Evolutionary conservation across 2,888 invertebrate genomes (phyloP), one percentile per base, ranked within the genome.

Genomic region (Drosophila peninsularis): DNA sequence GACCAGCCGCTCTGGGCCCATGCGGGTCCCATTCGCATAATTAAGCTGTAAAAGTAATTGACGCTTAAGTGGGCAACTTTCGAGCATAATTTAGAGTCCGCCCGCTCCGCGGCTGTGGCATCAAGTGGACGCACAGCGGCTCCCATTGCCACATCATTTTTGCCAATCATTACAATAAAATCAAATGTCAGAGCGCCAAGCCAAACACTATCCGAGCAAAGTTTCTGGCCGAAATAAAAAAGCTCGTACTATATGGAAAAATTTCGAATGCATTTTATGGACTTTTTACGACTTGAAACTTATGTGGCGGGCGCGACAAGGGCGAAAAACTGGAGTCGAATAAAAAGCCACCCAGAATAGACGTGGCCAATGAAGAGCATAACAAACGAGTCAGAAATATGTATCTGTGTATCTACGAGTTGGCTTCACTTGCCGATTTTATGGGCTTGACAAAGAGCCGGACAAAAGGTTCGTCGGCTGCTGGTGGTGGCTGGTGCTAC

Each of bases 281-380:
- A 75, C 88, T 89, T 90, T 86, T 89, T 86, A 86, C 87, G 87
- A 80, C 89, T 79, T 64, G 64, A 83, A 89, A 85, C 84, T 88
- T 89, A 85, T 85, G 90, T 75, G 88, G 64, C 63, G 60, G 61
- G 49, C 78, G 78, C 58, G 62, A 63, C 61, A 61, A 50, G 49
- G 62, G 44, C 60, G 61, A 68, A 60, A 49, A 57, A 66, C 32
- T 47, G 39, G n/a, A 37, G 19, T 67, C 58, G n/a, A 74, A 88
- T 82, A 88, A 73, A 85, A 82, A 68, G 71, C 62, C 41, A 57
- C 34, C 42, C 70, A 64, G 80, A 62, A 65, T 62, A 66, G 78
- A 76, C 64, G 71, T 47, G 55, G 67, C 88, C 88, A 72, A 78
- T 84, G 85, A 84, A 82, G 62, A 88, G 82, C 82, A 75, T 85